Conservation (phyloP, 2,113 vertebrate species). For the Chionodraco myersi region DNA sequence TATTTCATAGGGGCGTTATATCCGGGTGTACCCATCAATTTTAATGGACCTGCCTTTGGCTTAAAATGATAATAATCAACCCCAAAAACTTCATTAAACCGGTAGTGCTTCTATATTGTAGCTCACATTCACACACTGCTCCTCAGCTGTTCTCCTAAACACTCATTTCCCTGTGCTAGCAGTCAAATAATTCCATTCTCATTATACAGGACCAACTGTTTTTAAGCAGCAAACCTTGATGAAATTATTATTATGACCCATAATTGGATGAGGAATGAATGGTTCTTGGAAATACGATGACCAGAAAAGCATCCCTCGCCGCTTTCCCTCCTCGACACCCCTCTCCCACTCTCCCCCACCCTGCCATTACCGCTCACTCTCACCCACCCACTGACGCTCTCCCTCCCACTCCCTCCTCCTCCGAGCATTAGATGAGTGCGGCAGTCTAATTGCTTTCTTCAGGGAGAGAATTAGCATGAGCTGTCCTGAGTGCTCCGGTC, state of each 20-base stretch:
- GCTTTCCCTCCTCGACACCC: conserved; percentile 26
- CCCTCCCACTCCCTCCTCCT: conserved; percentile 61
- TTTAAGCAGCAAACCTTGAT: conserved; percentile 71
- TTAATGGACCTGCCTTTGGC: conserved; percentile 1
- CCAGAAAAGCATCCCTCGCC: conserved; percentile 44
- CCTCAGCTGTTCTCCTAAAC: conserved; percentile 26
- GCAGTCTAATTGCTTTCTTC: conserved; percentile 83
- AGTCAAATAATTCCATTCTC: conserved; percentile 64
- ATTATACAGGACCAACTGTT: conserved; percentile 71
- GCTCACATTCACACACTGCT: conserved; percentile 22
- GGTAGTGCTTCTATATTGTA: not conserved
- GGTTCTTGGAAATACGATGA: conserved; percentile 46
- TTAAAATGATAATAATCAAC: conserved; percentile 18
- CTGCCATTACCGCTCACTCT: conserved; percentile 42
- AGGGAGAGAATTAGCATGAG: conserved; percentile 82
- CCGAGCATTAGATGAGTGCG: conserved; percentile 71
- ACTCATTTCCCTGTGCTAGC: conserved; percentile 34
- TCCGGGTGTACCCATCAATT: not conserved
- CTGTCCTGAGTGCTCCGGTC: conserved; percentile 75
- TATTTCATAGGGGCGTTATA: not conserved
- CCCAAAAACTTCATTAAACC: conserved; percentile 8
- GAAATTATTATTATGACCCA: conserved; percentile 71
- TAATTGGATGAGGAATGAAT: conserved; percentile 73
- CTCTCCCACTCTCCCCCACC: conserved; percentile 21
- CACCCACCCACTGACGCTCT: conserved; percentile 34